These are phyloP conservation scores for Canis aureus DNA, from an alignment of 2,113 vertebrate species.

Conservation along the genomic window DNA sequence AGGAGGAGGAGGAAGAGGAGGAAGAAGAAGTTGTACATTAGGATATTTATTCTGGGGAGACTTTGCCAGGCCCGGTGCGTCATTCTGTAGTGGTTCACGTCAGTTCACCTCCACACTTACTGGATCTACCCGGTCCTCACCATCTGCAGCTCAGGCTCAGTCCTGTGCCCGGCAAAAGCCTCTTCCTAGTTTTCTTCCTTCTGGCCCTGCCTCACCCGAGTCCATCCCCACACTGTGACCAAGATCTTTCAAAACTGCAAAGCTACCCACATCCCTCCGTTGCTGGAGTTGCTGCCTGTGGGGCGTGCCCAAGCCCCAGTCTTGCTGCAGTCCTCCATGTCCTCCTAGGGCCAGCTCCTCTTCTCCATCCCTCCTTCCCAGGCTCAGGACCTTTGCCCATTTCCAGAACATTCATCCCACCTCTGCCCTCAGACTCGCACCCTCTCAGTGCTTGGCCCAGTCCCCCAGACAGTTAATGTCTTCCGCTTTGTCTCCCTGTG, in stretches of 20 bases:
- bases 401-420: not conserved
- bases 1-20: no score
- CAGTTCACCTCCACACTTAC: accelerated
- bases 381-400: not conserved
- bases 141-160: not conserved
- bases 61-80: accelerated
- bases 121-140: accelerated
- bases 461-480: accelerated
- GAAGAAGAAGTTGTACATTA: not conserved
- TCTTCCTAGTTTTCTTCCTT: not conserved
- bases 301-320: not conserved
- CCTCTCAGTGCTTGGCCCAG: accelerated
- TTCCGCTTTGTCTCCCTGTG: not conserved
- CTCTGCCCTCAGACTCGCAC: not conserved
- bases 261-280: accelerated
- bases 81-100: no score
- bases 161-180: not conserved
- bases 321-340: not conserved
- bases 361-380: not conserved
- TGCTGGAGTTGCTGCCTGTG: accelerated
- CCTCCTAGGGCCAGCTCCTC: not conserved
- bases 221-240: not conserved
- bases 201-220: not conserved
- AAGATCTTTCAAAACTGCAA: not conserved
- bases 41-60: not conserved